phyloP scores from a whole-genome alignment of 2,888 invertebrate genomes.

The Augochlorella aurata region DNA sequence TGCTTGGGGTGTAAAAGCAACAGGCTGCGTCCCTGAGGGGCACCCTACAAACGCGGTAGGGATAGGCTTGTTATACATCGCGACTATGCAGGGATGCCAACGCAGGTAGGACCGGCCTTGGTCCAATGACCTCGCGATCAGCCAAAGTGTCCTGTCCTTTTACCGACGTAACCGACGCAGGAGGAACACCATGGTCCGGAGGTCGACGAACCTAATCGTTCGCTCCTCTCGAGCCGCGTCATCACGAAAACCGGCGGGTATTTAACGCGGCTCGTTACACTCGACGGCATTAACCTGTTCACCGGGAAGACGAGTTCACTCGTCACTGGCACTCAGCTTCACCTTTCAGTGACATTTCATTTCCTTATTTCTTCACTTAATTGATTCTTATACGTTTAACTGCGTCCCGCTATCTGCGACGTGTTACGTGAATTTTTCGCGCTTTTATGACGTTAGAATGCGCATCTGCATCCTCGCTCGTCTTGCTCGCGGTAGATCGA shows the following conservation, averaged over 20 bases:
- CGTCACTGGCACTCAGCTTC: neutral
- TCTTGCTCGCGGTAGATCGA: neutral
- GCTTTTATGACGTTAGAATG: neutral
- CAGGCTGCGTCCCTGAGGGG: no score
- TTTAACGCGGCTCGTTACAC: slow-evolving; percentile 7
- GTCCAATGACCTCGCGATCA: slow-evolving; percentile 73
- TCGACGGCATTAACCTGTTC: slow-evolving; percentile 6
- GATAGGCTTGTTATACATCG: slow-evolving; percentile 23
- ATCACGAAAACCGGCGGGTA: slow-evolving; percentile 12
- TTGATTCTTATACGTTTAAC: neutral
- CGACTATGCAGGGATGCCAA: slow-evolving; percentile 47
- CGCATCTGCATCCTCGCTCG: neutral
- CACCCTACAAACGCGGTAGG: no score
- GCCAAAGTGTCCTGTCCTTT: slow-evolving; percentile 36
- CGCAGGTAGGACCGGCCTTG: slow-evolving; percentile 76
- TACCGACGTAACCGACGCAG: slow-evolving; percentile 40
- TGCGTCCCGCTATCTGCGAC: neutral
- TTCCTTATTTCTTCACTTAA: neutral
- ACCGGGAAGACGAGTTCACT: neutral
- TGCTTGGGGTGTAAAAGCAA: no score
- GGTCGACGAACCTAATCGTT: slow-evolving; percentile 36
- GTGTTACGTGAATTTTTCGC: neutral
- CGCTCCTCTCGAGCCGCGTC: slow-evolving; percentile 36
- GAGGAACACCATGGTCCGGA: slow-evolving; percentile 31
- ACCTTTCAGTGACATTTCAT: slow-evolving; percentile 7